Percentiles rank a stretch among this genome's conserved stretches.
These are phyloP conservation scores for Oenanthe oenanthe DNA, from an alignment of 2,113 vertebrate genomes.

Conservation along the genomic window DNA sequence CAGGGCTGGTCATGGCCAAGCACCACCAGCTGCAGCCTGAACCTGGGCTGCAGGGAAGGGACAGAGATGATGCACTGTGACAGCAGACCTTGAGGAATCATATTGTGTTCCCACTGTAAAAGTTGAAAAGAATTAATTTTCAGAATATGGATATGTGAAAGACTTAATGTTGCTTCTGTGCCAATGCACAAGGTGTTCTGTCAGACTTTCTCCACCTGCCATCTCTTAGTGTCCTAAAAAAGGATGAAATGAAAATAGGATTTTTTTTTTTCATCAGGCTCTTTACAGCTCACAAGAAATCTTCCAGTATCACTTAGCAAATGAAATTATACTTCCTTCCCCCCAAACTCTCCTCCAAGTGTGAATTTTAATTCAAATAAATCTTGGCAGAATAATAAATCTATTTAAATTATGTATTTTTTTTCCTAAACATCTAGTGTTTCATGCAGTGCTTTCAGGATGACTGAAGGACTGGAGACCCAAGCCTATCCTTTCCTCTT, in stretches of 20 bases:
- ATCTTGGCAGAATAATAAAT: not conserved
- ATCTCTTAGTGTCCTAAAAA: not conserved
- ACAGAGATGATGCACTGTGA: not conserved
- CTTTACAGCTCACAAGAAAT: not conserved
- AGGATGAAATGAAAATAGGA: not conserved
- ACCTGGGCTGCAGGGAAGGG: not conserved
- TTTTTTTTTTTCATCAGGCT: not conserved
- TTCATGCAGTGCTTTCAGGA: not conserved
- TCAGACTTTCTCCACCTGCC: not conserved
- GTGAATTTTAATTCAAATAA: not conserved
- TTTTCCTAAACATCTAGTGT: not conserved
- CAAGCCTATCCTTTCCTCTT: not conserved
- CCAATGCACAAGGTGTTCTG: not conserved
- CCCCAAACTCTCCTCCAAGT: not conserved
- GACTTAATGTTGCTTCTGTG: not conserved
- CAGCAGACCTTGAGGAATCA: not conserved
- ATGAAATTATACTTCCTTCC: not conserved
- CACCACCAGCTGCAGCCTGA: not conserved
- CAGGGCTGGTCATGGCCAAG: not conserved
- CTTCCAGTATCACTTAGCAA: not conserved
- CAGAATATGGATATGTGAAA: not conserved
- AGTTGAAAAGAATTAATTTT: not conserved
- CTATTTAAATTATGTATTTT: not conserved
- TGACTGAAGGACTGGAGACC: not conserved
- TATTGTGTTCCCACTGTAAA: not conserved